Evolutionary conservation across 2,797 vertebrate species (phyloP).

Genomic region (Anguilla marmorata): DNA sequence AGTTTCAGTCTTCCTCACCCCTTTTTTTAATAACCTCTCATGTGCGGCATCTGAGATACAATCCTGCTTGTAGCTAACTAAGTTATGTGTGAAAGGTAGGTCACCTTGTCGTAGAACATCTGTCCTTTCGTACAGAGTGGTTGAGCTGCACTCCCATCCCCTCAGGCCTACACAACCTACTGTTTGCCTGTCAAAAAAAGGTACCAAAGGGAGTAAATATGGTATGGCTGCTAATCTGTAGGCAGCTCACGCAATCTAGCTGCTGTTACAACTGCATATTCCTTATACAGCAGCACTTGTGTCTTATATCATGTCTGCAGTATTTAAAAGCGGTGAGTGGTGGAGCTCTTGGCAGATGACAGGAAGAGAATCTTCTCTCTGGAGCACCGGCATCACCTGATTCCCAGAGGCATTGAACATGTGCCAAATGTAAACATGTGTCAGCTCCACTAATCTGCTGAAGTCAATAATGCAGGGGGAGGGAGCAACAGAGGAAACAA

Average conservation of each 20-base stretch:
- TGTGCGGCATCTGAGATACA: background rate
- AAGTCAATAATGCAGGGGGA: background rate
- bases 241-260: background rate
- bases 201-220: background rate
- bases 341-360: background rate
- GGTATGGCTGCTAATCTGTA: background rate
- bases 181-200: background rate
- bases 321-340: background rate
- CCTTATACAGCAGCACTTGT: background rate
- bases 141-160: background rate
- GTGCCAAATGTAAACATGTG: slow-evolving; percentile 2
- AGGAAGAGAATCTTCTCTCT: background rate
- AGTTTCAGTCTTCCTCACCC: background rate
- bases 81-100: background rate
- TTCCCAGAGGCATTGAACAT: background rate
- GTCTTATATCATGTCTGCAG: no score
- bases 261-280: background rate
- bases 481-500: background rate
- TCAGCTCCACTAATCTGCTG: background rate
- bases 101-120: background rate
- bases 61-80: background rate
- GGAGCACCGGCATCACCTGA: background rate
- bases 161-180: background rate
- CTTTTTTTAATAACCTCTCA: background rate
- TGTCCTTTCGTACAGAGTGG: background rate